Base-by-base conservation (phyloP, 2,888 invertebrate genomes). In the Cetonia aurata region DNA sequence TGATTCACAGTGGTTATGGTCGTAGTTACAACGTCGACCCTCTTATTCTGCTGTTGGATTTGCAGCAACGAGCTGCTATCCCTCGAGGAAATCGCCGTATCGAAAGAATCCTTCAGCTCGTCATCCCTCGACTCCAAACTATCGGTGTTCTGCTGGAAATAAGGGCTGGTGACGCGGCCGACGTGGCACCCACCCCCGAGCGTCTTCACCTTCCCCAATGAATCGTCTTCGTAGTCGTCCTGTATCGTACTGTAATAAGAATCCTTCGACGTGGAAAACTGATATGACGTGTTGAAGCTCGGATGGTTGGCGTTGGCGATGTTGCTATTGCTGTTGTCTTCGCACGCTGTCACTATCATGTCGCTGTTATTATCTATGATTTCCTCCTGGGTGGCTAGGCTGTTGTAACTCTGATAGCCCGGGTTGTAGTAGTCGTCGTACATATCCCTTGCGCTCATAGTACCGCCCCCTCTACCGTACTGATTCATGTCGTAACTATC, bases 391-490 rank as follows among this genome's bases (percentile, higher is more conserved):
- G 74, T 76, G 67, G 86, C 86, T 76, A 89, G 83, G 83, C 89
- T 91, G 83, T 91, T 91, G 78, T 88, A 88, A 84, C 90, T 91
- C 78, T 88, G 88, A 85, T 91, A 91, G 83, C 90, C 90, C 83
- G 90, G 89, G 83, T 90, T 91, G 81, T 91, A 91, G 83, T 91
- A 89, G 81, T 91, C 90, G 82, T 90, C 90, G 83, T 90, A 91
- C 71, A 80, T 81, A 67, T 84, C 82, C 52, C 79, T 78, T 50
- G 84, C 84, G 74, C 84, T 85, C 60, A 82, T 76, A 8, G 84
- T 83, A 60, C 83, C 85, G 19, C 81, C 77, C 69, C 81, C 77
- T 69, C 84, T 77, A 60, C 79, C 77, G 73, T 85, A 86, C 75
- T 81, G 83, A 73, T 82, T 82, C 25, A 52, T 48, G 75, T 85